phyloP scores from a whole-genome alignment of 1,140 invertebrate species.

The Euwallacea fornicatus region DNA sequence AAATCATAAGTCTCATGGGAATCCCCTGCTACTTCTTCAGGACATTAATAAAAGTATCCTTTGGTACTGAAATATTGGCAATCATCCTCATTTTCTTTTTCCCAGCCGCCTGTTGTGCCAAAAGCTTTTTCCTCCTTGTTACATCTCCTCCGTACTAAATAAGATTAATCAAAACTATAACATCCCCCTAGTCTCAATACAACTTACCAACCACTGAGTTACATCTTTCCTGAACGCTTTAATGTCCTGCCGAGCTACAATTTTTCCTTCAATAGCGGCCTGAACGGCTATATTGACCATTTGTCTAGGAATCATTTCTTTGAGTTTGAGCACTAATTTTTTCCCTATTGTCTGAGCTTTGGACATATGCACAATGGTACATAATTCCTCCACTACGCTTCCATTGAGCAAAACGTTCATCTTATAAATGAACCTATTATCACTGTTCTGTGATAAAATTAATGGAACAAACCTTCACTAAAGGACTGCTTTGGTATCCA shows the following conservation, averaged over 20 bases:
- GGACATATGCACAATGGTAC: conserved; percentile 75
- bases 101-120: conserved; percentile 87
- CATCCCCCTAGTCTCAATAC: conserved; percentile 78
- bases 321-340: conserved; percentile 75
- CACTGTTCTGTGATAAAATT: too few relatives aligned
- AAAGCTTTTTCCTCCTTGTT: conserved; percentile 84
- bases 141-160: conserved; percentile 90
- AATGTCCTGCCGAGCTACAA: conserved; percentile 84
- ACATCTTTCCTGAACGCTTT: conserved; percentile 91
- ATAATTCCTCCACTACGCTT: conserved; percentile 81
- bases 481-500: conserved; percentile 72
- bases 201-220: conserved; percentile 84
- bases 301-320: conserved; percentile 87
- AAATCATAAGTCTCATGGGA: too few relatives aligned
- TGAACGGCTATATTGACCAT: conserved; percentile 87
- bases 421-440: conserved; percentile 53
- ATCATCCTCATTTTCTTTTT: conserved; percentile 91
- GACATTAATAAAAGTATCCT: conserved; percentile 93
- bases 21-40: conserved; percentile 68
- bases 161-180: conserved; percentile 1
- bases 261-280: conserved; percentile 77
- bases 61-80: conserved; percentile 86
- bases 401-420: conserved; percentile 83
- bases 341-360: conserved; percentile 70
- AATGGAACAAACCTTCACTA: conserved; percentile 65